These are phyloP conservation scores for Lypha dubia DNA, from an alignment of 2,888 invertebrate genomes.

Conservation along the genomic window DNA sequence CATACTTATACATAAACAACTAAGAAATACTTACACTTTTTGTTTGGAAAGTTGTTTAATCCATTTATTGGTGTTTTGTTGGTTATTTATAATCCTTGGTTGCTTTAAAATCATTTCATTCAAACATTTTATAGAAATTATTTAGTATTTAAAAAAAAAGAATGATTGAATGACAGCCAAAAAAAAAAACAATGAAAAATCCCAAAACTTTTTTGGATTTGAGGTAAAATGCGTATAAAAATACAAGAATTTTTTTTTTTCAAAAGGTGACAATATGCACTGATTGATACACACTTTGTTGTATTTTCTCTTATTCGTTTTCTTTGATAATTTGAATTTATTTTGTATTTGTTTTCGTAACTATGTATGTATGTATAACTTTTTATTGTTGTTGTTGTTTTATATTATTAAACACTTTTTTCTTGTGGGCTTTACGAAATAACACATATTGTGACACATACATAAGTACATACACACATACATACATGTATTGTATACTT, in stretches of 20 bases:
- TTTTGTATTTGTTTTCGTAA: slow-evolving; percentile 23
- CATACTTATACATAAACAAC: neutral
- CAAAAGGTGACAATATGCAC: slow-evolving; percentile 19
- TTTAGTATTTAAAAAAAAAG: neutral
- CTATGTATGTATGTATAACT: neutral
- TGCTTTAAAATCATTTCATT: neutral
- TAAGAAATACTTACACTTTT: slow-evolving; percentile 36
- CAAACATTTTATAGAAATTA: slow-evolving; percentile 1
- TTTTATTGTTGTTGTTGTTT: slow-evolving; percentile 11
- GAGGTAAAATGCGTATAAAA: neutral
- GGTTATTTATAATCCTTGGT: slow-evolving; percentile 24
- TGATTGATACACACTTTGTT: slow-evolving; percentile 45
- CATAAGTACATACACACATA: too few species aligned
- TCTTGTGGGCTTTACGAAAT: slow-evolving; percentile 19
- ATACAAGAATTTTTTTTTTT: slow-evolving; percentile 2
- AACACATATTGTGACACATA: slow-evolving; percentile 28
- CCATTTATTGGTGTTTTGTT: slow-evolving; percentile 4
- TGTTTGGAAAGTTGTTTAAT: slow-evolving; percentile 25
- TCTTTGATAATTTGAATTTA: slow-evolving; percentile 14
- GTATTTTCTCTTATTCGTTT: slow-evolving; percentile 12
- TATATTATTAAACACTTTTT: slow-evolving; percentile 15
- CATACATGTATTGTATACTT: too few species aligned
- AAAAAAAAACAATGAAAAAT: neutral
- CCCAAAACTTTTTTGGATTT: slow-evolving; percentile 5
- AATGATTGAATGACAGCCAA: neutral